Conservation (phyloP, 2,888 invertebrate species). For the Himalopsyche kuldschensis region DNA sequence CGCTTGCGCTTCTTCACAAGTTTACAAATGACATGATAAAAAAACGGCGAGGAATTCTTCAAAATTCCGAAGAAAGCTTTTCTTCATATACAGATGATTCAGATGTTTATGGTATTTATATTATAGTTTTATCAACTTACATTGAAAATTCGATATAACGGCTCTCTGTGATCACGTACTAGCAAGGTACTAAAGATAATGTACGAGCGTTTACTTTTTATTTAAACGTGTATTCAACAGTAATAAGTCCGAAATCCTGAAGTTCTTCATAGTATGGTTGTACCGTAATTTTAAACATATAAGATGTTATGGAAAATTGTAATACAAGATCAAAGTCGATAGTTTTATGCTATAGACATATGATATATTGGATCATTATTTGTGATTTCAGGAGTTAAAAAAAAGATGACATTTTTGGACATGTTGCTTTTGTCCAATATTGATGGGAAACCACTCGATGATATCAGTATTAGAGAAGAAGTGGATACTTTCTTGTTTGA, state of each 20-base stretch:
- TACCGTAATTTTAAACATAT: too few relatives aligned
- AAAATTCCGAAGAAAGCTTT: conserved; percentile 12
- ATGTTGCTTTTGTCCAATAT: conserved; percentile 63
- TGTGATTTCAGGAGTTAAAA: conserved; percentile 54
- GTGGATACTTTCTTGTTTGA: conserved; percentile 77
- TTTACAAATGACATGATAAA: conserved; percentile 54
- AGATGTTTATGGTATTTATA: neutral
- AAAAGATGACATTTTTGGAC: conserved; percentile 69
- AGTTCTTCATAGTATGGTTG: too few relatives aligned
- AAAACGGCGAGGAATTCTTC: conserved; percentile 48
- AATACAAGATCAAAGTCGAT: too few relatives aligned
- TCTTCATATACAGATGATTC: neutral
- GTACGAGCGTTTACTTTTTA: neutral
- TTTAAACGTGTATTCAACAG: neutral
- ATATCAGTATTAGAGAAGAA: conserved; percentile 66
- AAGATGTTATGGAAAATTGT: too few relatives aligned
- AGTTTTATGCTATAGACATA: too few relatives aligned
- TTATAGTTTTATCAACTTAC: too few relatives aligned
- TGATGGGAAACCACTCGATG: conserved; percentile 61
- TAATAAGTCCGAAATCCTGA: neutral
- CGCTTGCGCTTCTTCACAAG: conserved; percentile 52
- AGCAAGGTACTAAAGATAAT: too few relatives aligned
- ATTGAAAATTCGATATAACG: too few relatives aligned
- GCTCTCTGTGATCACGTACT: too few relatives aligned
- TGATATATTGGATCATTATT: too few relatives aligned